phyloP scores from a whole-genome alignment of 2,797 vertebrate species.

The Parotocinclus haroldoi region DNA sequence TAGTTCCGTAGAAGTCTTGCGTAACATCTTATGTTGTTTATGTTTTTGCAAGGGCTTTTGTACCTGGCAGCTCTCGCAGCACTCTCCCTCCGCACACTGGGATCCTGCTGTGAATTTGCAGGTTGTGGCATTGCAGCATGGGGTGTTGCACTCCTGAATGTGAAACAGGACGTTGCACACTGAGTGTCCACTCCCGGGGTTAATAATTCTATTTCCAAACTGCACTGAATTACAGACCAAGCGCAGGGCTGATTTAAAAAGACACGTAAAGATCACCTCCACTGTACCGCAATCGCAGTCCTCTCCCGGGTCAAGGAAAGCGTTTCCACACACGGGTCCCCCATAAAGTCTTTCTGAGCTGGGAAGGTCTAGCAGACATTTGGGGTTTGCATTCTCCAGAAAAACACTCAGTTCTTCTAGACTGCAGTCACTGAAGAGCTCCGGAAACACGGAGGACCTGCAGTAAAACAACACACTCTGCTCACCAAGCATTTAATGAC shows the following conservation, averaged over 20 bases:
- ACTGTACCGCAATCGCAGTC: conserved; percentile 85
- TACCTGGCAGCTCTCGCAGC: conserved; percentile 85
- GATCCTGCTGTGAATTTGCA: conserved; percentile 77
- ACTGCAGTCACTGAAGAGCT: conserved; percentile 84
- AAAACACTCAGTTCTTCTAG: conserved; percentile 72
- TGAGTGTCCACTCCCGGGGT: conserved; percentile 5
- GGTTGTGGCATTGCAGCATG: conserved; percentile 82
- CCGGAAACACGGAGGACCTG: conserved; percentile 66
- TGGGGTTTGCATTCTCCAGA: conserved; percentile 64
- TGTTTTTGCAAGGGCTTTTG: not conserved
- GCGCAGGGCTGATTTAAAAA: not conserved
- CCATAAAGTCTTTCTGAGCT: conserved; percentile 55
- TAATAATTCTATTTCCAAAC: conserved; percentile 2
- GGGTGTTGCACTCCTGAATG: conserved; percentile 76
- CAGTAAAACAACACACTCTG: not conserved
- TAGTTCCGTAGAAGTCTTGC: no score
- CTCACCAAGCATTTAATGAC: no score
- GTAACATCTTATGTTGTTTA: no score
- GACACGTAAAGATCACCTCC: conserved; percentile 62
- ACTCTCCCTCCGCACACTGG: conserved; percentile 75
- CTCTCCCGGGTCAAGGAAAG: conserved; percentile 81
- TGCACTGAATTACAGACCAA: conserved; percentile 4
- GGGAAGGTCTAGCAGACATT: conserved; percentile 74
- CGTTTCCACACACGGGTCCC: conserved; percentile 79
- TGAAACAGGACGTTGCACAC: conserved; percentile 10